Conservation (phyloP, 2,113 vertebrate genomes). For the Oophaga pumilio region DNA sequence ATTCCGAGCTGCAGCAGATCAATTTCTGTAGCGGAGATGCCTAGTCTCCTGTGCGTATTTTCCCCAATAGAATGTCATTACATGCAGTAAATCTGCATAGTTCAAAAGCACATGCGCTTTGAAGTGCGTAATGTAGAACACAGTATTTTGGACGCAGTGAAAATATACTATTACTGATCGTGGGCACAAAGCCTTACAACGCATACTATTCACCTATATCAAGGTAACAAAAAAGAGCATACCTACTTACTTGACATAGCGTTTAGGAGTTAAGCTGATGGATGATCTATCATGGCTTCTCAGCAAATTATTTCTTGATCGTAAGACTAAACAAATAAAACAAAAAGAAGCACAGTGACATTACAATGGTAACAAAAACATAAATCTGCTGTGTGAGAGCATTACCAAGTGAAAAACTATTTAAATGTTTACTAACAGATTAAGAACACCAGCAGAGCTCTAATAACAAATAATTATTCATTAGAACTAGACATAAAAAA, state of each 20-base stretch:
- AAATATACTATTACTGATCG: too few relatives aligned
- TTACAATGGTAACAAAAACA: not conserved
- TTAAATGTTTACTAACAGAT: not conserved
- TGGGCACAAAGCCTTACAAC: too few relatives aligned
- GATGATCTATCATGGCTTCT: constrained; percentile 22
- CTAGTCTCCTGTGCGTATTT: too few relatives aligned
- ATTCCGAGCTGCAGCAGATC: too few relatives aligned
- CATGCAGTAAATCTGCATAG: too few relatives aligned
- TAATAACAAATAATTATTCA: not conserved
- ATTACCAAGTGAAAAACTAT: not conserved
- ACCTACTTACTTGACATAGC: constrained; percentile 75
- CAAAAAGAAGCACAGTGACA: not conserved
- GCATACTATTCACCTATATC: not conserved
- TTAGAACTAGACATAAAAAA: too few relatives aligned
- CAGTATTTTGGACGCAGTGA: too few relatives aligned
- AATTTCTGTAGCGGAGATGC: too few relatives aligned
- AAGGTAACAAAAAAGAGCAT: constrained; percentile 28
- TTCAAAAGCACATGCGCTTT: too few relatives aligned
- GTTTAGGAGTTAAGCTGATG: constrained; percentile 43
- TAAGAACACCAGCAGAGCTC: not conserved
- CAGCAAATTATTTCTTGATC: not conserved
- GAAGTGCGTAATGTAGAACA: too few relatives aligned
- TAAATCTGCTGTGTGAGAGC: not conserved
- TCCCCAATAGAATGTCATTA: too few relatives aligned
- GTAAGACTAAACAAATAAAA: constrained; percentile 15